Percentiles rank a stretch among this genome's conserved stretches.
Conservation (phyloP, 2,888 invertebrate genomes). For the Lasioglossum oenotherae region DNA sequence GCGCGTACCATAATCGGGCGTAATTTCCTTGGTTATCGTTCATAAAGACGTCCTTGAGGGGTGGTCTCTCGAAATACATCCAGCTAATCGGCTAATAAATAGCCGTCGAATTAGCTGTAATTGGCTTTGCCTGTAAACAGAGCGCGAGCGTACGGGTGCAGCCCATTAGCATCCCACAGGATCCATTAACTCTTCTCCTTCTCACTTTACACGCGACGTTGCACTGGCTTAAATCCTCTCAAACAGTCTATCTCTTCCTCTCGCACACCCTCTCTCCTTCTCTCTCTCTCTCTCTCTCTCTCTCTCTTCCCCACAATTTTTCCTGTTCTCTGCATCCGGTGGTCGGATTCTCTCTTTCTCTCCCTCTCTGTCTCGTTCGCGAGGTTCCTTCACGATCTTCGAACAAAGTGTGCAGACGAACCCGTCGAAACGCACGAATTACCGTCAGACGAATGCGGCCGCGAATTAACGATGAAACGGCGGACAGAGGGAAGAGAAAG, state of each 20-base stretch:
- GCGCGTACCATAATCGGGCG: conserved; percentile 21
- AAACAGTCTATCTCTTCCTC: background rate
- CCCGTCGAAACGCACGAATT: conserved; percentile 51
- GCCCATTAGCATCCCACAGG: conserved; percentile 77
- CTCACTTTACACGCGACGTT: conserved; percentile 59
- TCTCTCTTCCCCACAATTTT: background rate
- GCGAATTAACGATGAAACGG: conserved; percentile 40
- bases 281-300: background rate
- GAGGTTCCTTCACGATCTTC: conserved; percentile 16
- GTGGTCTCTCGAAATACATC: conserved; percentile 62
- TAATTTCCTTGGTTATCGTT: conserved; percentile 37
- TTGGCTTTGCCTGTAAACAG: conserved; percentile 73
- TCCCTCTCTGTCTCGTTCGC: background rate
- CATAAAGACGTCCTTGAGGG: conserved; percentile 60
- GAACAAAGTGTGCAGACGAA: conserved; percentile 50
- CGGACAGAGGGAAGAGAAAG: background rate
- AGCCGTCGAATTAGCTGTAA: conserved; percentile 70
- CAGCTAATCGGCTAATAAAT: conserved; percentile 71
- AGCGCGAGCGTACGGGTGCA: conserved; percentile 60
- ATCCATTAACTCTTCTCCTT: conserved; percentile 72
- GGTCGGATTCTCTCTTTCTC: conserved; percentile 15
- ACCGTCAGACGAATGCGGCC: conserved; percentile 42
- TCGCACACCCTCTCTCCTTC: background rate
- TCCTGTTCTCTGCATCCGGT: conserved; percentile 12
- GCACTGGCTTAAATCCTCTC: conserved; percentile 54